phyloP scores from a whole-genome alignment of 2,888 invertebrate species.

The Flabesymbios commensalis region DNA sequence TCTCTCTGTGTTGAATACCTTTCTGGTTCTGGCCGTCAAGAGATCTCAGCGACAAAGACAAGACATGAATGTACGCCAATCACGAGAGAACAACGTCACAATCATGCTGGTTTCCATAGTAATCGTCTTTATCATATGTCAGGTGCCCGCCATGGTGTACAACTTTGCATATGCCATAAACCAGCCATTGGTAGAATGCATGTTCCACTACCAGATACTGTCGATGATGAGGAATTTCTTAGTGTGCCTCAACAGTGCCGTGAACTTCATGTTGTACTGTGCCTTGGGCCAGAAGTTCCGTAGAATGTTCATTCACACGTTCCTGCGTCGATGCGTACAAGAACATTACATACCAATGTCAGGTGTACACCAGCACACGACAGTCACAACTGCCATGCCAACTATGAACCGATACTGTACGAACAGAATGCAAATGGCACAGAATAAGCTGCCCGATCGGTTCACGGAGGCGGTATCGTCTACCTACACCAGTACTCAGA shows the following conservation, averaged over 20 bases:
- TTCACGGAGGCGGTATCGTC: too few relatives aligned
- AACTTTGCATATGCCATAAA: conserved; percentile 75
- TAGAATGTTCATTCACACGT: conserved; percentile 52
- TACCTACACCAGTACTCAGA: not conserved
- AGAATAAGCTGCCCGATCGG: too few relatives aligned
- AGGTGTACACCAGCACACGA: conserved; percentile 20
- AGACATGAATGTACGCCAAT: conserved; percentile 83
- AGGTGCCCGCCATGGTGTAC: conserved; percentile 68
- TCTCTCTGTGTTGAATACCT: conserved; percentile 84
- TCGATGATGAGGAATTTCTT: conserved; percentile 73
- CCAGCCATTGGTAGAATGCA: conserved; percentile 65
- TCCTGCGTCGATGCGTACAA: conserved; percentile 43
- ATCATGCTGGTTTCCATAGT: conserved; percentile 95
- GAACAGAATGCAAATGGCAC: too few relatives aligned
- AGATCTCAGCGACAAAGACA: conserved; percentile 88
- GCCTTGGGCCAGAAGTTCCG: conserved; percentile 96
- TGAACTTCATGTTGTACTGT: conserved; percentile 97
- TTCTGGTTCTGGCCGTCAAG: conserved; percentile 80
- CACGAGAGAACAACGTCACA: conserved; percentile 89
- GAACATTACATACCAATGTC: conserved; percentile 31
- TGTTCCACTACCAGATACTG: conserved; percentile 64
- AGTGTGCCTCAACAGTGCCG: conserved; percentile 95
- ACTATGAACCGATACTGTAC: not conserved
- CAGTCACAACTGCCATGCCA: too few relatives aligned
- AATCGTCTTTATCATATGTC: conserved; percentile 90